These are phyloP conservation scores for Ispidina lecontei DNA, from an alignment of 2,797 vertebrate species.

Conservation along the genomic window DNA sequence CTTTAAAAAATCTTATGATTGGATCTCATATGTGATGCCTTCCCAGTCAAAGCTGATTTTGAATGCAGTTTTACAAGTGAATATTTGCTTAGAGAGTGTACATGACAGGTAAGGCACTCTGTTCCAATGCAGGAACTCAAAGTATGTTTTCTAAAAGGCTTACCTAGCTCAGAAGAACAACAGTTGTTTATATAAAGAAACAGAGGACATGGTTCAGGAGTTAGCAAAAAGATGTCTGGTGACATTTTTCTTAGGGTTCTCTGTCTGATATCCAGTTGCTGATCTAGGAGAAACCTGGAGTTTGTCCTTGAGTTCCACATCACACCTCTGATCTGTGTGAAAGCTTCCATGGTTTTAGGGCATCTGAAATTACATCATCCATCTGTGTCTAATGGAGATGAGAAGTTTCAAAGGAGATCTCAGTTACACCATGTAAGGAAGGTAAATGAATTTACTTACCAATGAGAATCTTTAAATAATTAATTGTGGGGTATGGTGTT, in stretches of 20 bases:
- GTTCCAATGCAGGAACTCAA: neutral
- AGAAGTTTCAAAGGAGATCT: conserved; percentile 15
- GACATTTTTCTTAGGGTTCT: neutral
- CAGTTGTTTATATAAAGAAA: neutral
- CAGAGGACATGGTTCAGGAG: neutral
- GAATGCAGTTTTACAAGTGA: neutral
- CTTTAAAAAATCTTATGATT: neutral
- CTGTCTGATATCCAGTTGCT: neutral
- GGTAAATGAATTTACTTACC: neutral
- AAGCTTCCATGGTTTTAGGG: neutral
- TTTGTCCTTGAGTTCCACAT: neutral
- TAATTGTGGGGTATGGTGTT: rapidly evolving
- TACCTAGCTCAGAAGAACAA: neutral
- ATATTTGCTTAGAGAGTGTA: neutral
- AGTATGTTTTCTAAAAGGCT: neutral
- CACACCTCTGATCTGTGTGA: neutral
- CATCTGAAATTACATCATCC: neutral
- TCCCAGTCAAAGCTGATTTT: neutral
- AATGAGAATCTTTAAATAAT: neutral
- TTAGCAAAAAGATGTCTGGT: neutral
- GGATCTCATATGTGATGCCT: neutral
- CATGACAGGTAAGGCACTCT: neutral
- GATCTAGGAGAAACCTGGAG: neutral
- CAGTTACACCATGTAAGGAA: neutral
- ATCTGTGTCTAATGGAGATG: conserved; percentile 22